phyloP scores from a whole-genome alignment of 2,888 invertebrate genomes.

The Cerceris rybyensis region DNA sequence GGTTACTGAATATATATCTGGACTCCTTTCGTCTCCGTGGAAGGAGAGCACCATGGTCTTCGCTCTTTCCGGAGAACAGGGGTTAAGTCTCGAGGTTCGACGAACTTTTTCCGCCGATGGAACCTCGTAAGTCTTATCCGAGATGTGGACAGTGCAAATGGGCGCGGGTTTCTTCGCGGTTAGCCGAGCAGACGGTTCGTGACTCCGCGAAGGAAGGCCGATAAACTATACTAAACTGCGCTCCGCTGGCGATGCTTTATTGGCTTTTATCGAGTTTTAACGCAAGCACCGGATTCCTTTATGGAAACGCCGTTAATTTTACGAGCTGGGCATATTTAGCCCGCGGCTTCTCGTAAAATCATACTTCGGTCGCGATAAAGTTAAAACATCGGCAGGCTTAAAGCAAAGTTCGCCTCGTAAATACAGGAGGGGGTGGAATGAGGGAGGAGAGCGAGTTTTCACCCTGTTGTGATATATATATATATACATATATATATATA shows the following conservation, averaged over 20 bases:
- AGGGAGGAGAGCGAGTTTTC: conserved; percentile 20
- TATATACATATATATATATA: conserved; percentile 5
- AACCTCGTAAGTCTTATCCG: conserved; percentile 51
- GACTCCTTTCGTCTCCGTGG: not conserved
- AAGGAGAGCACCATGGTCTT: not conserved
- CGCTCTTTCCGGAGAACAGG: conserved; percentile 7
- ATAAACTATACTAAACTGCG: conserved; percentile 71
- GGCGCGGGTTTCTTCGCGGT: conserved; percentile 43
- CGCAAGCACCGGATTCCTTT: conserved; percentile 76
- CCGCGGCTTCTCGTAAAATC: conserved; percentile 76
- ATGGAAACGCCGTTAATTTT: conserved; percentile 80
- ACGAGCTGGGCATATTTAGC: conserved; percentile 78
- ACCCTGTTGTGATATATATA: conserved; percentile 21
- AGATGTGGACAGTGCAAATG: conserved; percentile 51
- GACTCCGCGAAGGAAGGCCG: conserved; percentile 43
- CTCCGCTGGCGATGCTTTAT: conserved; percentile 72
- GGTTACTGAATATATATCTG: too few relatives aligned
- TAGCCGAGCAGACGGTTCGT: conserved; percentile 30
- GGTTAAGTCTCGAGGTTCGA: conserved; percentile 27
- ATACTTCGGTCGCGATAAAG: conserved; percentile 78
- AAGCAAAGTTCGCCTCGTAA: conserved; percentile 77
- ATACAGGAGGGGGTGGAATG: conserved; percentile 58
- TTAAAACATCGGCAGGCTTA: conserved; percentile 75
- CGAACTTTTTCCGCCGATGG: conserved; percentile 31
- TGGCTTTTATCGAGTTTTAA: conserved; percentile 78